Evolutionary conservation across 2,113 vertebrate genomes (phyloP), one percentile per base, ranked within the genome.

Genomic region (Phoxinus phoxinus): DNA sequence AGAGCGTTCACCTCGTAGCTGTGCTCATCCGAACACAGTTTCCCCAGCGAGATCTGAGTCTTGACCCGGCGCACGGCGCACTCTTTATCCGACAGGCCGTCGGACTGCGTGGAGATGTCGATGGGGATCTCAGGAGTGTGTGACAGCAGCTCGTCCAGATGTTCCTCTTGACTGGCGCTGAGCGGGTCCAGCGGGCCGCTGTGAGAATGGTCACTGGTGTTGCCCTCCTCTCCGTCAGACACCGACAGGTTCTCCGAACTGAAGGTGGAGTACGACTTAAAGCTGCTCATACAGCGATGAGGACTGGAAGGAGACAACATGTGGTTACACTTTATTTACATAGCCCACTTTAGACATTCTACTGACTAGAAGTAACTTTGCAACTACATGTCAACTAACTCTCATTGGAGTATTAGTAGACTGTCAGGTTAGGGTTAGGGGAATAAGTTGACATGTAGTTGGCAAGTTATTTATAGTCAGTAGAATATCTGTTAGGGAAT

Each of bases 41-140:
- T 99, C 85, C 98, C 98, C 93, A 99, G 92, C 0, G 97, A 99
- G 95, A 99, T 99, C 95, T 99, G 98, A 19, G 98, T 99, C 93
- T 99, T 99, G 89, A 99, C 98, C 21, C 97, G 94, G 86, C 97
- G 95, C 71, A 99, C 98, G 0, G 98, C 98, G 0, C 97, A 98
- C 94, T 99, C 98, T 87, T 99, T 99, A 94, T 99, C 98, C 0
- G 98, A 99, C 63, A 99, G 96, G 51, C 98, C 98, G 0, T 99
- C 98, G 0, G 98, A 99, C 92, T 99, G 98, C 0, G 95, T 98
- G 91, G 97, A 98, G 92, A 99, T 99, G 90, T 99, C 98, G 21
- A 99, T 99, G 92, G 98, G 97, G 91, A 98, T 96, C 91, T 99
- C 98, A 0, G 98, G 97, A 0, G 97, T 99, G 92, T 98, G 97